Percentiles rank a stretch among this genome's conserved stretches.
Evolutionary conservation across 2,113 vertebrate genomes (phyloP).

Genomic region (Nannobrachium achirus): DNA sequence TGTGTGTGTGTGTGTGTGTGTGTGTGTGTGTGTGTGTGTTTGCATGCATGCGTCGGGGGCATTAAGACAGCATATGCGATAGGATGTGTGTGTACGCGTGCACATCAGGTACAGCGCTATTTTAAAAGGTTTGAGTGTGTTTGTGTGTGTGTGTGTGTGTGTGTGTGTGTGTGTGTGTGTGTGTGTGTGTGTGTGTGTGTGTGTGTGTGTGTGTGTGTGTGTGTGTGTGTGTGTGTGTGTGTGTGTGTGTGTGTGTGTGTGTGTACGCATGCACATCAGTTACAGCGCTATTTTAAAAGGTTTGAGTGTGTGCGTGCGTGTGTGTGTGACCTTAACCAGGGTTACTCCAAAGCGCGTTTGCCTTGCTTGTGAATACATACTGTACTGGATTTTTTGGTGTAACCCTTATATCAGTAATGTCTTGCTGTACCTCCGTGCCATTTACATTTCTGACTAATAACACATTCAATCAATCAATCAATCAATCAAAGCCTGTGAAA

Average conservation of each 20-base stretch:
- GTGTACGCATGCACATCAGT: not conserved
- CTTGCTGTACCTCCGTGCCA: too few species aligned
- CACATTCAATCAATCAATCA: too few species aligned
- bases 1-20: slow-evolving; percentile 5
- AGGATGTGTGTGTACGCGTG: not conserved
- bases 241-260: slow-evolving; percentile 19
- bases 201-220: not conserved
- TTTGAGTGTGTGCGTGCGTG: slow-evolving; percentile 70
- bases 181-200: not conserved
- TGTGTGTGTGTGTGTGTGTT: not conserved
- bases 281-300: slow-evolving; percentile 68
- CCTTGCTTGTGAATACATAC: too few species aligned
- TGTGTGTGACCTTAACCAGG: too few species aligned
- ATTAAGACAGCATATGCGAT: too few species aligned
- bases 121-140: slow-evolving; percentile 64
- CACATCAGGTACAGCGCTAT: slow-evolving; percentile 45
- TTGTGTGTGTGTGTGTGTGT: not conserved
- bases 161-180: not conserved
- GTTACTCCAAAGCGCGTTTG: too few species aligned
- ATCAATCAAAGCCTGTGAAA: too few species aligned
- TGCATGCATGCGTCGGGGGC: too few species aligned
- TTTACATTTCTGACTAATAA: too few species aligned
- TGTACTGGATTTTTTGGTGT: too few species aligned
- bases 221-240: slow-evolving; percentile 38
- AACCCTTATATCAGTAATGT: too few species aligned